Conservation (phyloP, 2,797 vertebrate genomes). For the Phrynocephalus guinanensis region DNA sequence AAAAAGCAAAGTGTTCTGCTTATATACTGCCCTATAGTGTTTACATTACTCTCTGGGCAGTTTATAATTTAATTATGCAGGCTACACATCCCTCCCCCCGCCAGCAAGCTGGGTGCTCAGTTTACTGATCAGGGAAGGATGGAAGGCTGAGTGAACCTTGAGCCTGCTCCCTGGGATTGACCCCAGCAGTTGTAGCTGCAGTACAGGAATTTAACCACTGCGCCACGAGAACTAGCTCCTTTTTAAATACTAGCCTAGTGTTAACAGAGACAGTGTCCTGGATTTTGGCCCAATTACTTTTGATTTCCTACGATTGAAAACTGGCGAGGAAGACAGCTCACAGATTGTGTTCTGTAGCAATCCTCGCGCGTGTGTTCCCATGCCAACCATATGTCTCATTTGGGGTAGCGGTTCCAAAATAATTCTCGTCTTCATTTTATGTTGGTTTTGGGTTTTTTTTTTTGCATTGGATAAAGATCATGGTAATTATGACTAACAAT, state of each 20-base stretch:
- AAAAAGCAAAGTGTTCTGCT: no score
- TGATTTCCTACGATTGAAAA: conserved; percentile 41
- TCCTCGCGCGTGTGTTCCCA: conserved; percentile 39
- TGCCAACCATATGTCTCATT: conserved; percentile 32
- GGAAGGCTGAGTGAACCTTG: no score
- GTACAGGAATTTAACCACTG: no score
- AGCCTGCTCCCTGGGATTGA: no score
- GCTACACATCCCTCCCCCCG: no score
- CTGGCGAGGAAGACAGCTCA: conserved; percentile 16
- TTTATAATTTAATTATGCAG: no score
- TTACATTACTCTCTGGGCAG: no score
- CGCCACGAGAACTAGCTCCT: neutral
- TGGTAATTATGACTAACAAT: conserved; percentile 48
- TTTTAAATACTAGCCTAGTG: conserved; percentile 38
- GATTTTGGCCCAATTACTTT: conserved; percentile 32
- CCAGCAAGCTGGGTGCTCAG: no score
- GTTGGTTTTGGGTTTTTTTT: conserved; percentile 6
- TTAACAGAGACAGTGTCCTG: conserved; percentile 56
- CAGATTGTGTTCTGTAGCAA: conserved; percentile 52
- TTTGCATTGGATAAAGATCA: conserved; percentile 36
- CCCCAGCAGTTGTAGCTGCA: no score
- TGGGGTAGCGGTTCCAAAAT: conserved; percentile 39
- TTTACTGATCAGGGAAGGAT: no score
- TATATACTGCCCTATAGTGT: no score
- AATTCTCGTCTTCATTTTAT: conserved; percentile 36